Evolutionary conservation across 2,797 vertebrate species (phyloP).

Genomic region (Microhierax caerulescens): DNA sequence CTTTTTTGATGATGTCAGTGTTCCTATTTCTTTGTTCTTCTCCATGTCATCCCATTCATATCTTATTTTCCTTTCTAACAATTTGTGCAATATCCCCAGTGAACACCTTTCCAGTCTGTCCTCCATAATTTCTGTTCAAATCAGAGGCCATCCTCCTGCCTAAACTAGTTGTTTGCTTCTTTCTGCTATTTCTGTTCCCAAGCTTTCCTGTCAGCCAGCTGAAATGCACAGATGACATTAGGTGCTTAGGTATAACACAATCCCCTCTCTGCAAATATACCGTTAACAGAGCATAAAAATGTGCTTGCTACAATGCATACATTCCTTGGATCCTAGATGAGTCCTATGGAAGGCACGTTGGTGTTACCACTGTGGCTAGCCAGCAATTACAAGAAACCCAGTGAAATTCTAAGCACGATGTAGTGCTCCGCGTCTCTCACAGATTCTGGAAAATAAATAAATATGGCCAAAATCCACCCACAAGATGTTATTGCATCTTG

Average conservation of each 20-base stretch:
- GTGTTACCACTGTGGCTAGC: background rate
- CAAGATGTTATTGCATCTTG: background rate
- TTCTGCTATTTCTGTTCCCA: background rate
- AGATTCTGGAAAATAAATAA: background rate
- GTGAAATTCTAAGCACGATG: background rate
- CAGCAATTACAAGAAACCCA: background rate
- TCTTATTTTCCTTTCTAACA: background rate
- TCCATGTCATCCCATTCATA: background rate
- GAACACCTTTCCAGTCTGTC: background rate
- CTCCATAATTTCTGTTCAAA: background rate
- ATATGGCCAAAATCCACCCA: background rate
- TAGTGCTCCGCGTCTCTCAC: background rate
- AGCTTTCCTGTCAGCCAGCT: background rate
- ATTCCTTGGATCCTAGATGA: background rate
- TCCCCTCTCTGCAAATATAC: background rate
- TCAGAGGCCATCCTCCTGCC: background rate
- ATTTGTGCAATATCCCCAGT: background rate
- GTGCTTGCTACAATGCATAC: background rate
- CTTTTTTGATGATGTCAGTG: background rate
- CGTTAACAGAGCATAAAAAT: background rate
- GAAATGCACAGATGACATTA: background rate
- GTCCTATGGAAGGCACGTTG: background rate
- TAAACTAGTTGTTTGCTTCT: background rate
- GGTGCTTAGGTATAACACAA: background rate
- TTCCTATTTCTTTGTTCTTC: background rate